Conservation (phyloP, 2,797 vertebrate genomes). For the Podargus strigoides region DNA sequence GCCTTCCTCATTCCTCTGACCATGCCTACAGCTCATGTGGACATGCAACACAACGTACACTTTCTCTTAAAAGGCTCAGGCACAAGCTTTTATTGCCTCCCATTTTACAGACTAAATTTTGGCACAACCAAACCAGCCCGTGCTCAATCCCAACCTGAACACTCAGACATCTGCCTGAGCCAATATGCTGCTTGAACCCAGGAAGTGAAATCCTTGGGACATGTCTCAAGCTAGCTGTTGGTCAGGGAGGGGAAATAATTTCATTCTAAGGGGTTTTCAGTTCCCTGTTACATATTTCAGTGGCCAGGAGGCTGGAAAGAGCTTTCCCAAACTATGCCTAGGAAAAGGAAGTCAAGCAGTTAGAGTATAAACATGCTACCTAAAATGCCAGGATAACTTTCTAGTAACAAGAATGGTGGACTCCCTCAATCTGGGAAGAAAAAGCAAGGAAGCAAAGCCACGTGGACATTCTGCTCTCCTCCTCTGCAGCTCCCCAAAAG, state of each 20-base stretch:
- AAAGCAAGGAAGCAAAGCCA: background rate
- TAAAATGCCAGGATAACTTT: background rate
- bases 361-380: background rate
- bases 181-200: background rate
- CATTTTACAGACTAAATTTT: background rate
- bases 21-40: background rate
- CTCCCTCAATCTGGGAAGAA: background rate
- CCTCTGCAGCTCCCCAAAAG: background rate
- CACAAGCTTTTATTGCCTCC: constrained; percentile 18
- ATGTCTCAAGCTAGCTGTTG: background rate
- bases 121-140: background rate
- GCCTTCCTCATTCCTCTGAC: background rate
- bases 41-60: background rate
- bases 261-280: background rate
- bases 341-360: background rate
- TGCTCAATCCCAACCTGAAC: background rate
- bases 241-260: background rate
- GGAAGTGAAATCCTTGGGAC: background rate
- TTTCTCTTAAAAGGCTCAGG: background rate
- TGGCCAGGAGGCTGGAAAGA: background rate
- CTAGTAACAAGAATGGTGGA: background rate
- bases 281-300: background rate
- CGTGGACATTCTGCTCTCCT: background rate
- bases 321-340: background rate
- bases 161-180: background rate